Conservation (phyloP, 2,797 vertebrate species). For the Botia kubotai region DNA sequence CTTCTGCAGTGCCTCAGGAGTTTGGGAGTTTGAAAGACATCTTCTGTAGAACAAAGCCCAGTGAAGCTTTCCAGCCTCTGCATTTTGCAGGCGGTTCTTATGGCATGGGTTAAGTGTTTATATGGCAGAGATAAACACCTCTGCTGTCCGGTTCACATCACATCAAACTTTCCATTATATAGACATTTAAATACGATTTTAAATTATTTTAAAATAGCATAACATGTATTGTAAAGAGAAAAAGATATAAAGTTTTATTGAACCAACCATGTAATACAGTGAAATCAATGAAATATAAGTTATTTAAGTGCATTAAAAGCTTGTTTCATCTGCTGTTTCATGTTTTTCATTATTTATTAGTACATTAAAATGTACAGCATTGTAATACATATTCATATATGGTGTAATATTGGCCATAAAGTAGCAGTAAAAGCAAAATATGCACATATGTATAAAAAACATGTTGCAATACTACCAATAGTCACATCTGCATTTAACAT, state of each 20-base stretch:
- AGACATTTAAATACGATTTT: not conserved
- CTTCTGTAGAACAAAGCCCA: slow-evolving; percentile 58
- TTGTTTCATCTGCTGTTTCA: too few species aligned
- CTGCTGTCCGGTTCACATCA: slow-evolving; percentile 11
- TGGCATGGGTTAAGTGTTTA: slow-evolving; percentile 35
- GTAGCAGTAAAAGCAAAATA: slow-evolving; percentile 34
- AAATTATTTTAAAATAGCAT: too few species aligned
- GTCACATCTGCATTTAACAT: slow-evolving; percentile 38
- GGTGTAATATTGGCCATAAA: slow-evolving; percentile 45
- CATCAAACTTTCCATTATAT: slow-evolving; percentile 3
- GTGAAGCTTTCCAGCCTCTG: slow-evolving; percentile 40
- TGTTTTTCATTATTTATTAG: slow-evolving; percentile 66
- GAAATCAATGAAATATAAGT: not conserved
- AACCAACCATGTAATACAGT: not conserved
- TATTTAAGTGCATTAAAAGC: too few species aligned
- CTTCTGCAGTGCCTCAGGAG: slow-evolving; percentile 13
- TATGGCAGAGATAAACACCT: slow-evolving; percentile 19
- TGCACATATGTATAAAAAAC: slow-evolving; percentile 62
- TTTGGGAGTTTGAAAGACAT: slow-evolving; percentile 54
- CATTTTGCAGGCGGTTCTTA: slow-evolving; percentile 37
- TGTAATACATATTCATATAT: slow-evolving; percentile 57
- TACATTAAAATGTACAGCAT: slow-evolving; percentile 52
- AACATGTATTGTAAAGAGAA: too few species aligned
- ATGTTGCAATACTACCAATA: slow-evolving; percentile 52
- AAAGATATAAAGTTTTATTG: too few species aligned